Percentiles rank a stretch among this genome's conserved stretches.
Conservation (phyloP, 2,113 vertebrate species). For the Boulengeromyrus knoepffleri region DNA sequence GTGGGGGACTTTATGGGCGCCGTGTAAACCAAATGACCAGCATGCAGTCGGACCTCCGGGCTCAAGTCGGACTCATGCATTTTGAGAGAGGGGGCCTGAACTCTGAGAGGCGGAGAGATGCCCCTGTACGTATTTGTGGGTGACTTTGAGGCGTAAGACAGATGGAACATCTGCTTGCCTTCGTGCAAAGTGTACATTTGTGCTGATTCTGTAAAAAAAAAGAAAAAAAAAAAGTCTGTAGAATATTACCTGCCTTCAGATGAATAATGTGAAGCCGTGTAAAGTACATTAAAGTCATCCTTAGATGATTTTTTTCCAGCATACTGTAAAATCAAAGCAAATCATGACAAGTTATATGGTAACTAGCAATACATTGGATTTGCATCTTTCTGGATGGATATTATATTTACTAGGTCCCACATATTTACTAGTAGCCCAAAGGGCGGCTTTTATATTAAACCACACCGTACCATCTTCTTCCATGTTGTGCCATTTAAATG, state of each 20-base stretch:
- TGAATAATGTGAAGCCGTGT: slow-evolving; percentile 32
- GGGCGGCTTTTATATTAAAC: not conserved
- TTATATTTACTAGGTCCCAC: not conserved
- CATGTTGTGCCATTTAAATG: not conserved
- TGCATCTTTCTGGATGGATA: not conserved
- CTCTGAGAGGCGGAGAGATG: not conserved
- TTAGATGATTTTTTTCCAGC: not conserved
- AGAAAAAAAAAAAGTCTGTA: slow-evolving; percentile 13
- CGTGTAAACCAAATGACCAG: not conserved
- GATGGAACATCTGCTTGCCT: slow-evolving; percentile 37
- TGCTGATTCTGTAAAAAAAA: slow-evolving; percentile 42
- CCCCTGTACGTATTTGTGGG: slow-evolving; percentile 21
- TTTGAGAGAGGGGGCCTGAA: not conserved
- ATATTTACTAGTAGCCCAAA: not conserved
- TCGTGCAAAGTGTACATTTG: slow-evolving; percentile 30
- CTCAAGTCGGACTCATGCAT: not conserved
- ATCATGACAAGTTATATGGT: not conserved
- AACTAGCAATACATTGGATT: not conserved
- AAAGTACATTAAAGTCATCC: slow-evolving; percentile 25
- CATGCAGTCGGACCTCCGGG: not conserved
- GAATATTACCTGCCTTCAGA: slow-evolving; percentile 32
- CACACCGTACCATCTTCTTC: not conserved
- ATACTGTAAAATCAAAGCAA: not conserved
- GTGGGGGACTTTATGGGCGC: not conserved
- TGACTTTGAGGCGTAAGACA: slow-evolving; percentile 41